Evolutionary conservation across 2,888 invertebrate genomes (phyloP).

Genomic region (Belgica antarctica): DNA sequence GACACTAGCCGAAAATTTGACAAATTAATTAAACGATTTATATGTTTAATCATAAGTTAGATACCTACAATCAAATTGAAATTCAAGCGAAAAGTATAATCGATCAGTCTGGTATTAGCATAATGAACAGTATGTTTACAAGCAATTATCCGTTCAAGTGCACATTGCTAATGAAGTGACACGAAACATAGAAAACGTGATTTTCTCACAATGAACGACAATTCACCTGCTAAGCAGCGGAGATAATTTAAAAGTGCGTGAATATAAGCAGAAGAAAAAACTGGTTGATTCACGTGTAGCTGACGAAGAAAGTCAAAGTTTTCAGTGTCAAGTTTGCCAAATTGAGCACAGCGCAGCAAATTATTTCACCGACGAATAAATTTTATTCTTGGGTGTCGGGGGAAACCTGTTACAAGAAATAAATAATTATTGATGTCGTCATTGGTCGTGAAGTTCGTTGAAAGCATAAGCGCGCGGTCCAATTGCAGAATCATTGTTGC

Average conservation of each 20-base stretch:
- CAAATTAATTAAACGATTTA: not conserved
- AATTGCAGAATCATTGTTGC: not conserved
- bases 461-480: too few relatives aligned
- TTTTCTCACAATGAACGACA: not conserved
- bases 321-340: slow-evolving; percentile 40
- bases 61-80: not conserved
- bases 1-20: not conserved
- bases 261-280: not conserved
- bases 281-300: not conserved
- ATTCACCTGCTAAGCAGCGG: not conserved
- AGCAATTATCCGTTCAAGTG: not conserved
- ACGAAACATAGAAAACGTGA: slow-evolving; percentile 13
- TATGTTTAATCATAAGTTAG: not conserved
- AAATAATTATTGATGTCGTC: not conserved
- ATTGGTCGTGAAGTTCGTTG: too few relatives aligned
- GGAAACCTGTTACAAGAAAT: not conserved
- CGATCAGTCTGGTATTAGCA: not conserved
- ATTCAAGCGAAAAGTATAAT: not conserved
- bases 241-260: not conserved
- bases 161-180: not conserved
- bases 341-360: not conserved
- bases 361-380: not conserved
- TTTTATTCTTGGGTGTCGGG: not conserved
- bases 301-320: not conserved
- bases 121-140: not conserved